Evolutionary conservation across 2,113 vertebrate species (phyloP), one percentile per base, ranked within the genome.

Genomic region (Pedetes capensis): DNA sequence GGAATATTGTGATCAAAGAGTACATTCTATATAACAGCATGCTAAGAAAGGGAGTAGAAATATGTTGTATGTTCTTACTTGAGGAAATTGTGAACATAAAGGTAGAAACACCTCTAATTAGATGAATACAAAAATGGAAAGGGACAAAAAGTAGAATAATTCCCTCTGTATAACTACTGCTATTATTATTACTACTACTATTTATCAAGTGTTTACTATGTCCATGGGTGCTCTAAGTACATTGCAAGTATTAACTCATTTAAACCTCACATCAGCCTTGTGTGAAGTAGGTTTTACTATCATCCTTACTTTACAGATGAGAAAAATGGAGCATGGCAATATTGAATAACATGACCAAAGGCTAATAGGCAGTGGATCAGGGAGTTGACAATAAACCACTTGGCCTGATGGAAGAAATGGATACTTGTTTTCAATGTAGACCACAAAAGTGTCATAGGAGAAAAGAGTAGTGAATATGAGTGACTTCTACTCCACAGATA

Each of bases 101-200:
- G 6, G 34, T n/a, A 90, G 39, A 92, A 87, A 87, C 13, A 87
- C 32, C 69, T 93, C 79, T 87, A 96, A 57, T 69, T 84, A 94
- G 59, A 72, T 71, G 17, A 92, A 84, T 44, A 92, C 18, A 95
- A 32, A 89, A 92, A 87, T 42, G 90, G 91, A 89, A 82, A 93
- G 18, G 82, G 64, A 68, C 47, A 75, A 63, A 57, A 89, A 39
- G 32, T 85, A 74, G n/a, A 93, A 89, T 80, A 3, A 29, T 64
- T 69, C 75, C 51, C 87, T 94, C 2, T 69, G 20, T 83, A 72
- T 89, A 71, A 71, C 57, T 78, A 53, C 71, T 39, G 37, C 4
- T 51, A 32, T 47, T 10, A 81, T 88, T 59, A 86, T 92, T 69
- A 34, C 42, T 95, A 34, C 42, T 95, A 80, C 55, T 17, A 94